Base-by-base conservation (phyloP, 2,797 vertebrate species). In the Protonibea diacanthus region DNA sequence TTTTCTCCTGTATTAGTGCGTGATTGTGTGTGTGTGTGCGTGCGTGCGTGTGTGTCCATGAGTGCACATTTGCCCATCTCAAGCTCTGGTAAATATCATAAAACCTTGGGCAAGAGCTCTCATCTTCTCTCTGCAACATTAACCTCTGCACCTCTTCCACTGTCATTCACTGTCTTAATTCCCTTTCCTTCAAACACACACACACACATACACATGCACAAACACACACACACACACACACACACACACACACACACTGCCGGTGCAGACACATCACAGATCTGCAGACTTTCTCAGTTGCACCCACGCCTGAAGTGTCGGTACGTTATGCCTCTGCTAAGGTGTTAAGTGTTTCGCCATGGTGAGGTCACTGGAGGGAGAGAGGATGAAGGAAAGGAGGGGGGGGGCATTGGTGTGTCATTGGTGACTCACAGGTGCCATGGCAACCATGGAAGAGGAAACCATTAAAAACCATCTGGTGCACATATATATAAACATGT, bases 371-470 rank as follows among this genome's bases (percentile, higher is more conserved):
- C 60, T 61, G 55, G 44, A 38, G 61, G 45, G 38, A 71, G 68
- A 21, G 61, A 33, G 66, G 13, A 23, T 10, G 51, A 25, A 6
- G 21, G n/a, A n/a, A 56, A 68, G 59, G n/a, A 53, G 57, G 42
- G 25, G 15, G 49, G 33, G 52, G 42, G 3, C 62, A 49, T 3
- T 27, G 25, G 7, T 74, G 77, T 92, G 90, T 85, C 81, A 80
- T 66, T 56, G 81, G 86, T 91, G 93, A 93, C 84, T 94, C 91
- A 92, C 25, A 11, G 91, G 76, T 71, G 70, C 88, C 86, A 90
- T 93, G 90, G 93, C 86, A 93, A 94, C 93, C 84, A 76, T 18
- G 17, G 59, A 78, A 76, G 71, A 84, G 71, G 80, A 87, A 82
- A 82, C 44, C 71, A 45, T 77, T 59, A 62, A 74, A 76, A 86